Conservation (phyloP, 1,140 invertebrate genomes). For the Mycetomoellerius zeteki region DNA sequence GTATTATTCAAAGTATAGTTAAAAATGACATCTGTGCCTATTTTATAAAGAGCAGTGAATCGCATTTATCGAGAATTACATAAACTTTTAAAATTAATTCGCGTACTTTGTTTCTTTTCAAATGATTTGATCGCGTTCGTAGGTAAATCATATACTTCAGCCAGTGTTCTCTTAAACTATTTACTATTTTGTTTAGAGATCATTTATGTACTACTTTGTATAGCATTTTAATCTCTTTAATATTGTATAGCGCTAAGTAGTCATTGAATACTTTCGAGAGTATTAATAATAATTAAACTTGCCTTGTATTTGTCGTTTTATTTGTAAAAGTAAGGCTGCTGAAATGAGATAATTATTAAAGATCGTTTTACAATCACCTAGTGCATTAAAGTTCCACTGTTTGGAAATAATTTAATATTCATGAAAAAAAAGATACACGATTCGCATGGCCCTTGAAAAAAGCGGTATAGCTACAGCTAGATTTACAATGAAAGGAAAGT, state of each 20-base stretch:
- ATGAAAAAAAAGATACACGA: neutral
- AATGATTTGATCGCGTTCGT: neutral
- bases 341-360: conserved; percentile 31
- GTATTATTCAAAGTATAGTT: conserved; percentile 46
- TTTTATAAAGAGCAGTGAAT: conserved; percentile 39
- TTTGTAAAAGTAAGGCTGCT: conserved; percentile 9
- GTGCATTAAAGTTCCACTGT: neutral
- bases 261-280: conserved; percentile 20
- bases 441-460: neutral
- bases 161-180: conserved; percentile 10
- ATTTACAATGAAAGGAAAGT: neutral
- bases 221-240: conserved; percentile 33
- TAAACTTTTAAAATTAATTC: neutral
- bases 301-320: conserved; percentile 39
- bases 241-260: neutral
- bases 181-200: conserved; percentile 13
- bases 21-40: conserved; percentile 44
- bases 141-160: conserved; percentile 24
- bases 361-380: neutral
- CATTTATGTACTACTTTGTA: conserved; percentile 1
- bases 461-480: neutral
- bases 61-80: conserved; percentile 39
- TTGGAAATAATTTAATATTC: conserved; percentile 28
- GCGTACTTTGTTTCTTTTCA: conserved; percentile 21
- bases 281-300: conserved; percentile 37